These are phyloP conservation scores for Lemur catta DNA, from an alignment of 2,797 vertebrate species.

Conservation along the genomic window DNA sequence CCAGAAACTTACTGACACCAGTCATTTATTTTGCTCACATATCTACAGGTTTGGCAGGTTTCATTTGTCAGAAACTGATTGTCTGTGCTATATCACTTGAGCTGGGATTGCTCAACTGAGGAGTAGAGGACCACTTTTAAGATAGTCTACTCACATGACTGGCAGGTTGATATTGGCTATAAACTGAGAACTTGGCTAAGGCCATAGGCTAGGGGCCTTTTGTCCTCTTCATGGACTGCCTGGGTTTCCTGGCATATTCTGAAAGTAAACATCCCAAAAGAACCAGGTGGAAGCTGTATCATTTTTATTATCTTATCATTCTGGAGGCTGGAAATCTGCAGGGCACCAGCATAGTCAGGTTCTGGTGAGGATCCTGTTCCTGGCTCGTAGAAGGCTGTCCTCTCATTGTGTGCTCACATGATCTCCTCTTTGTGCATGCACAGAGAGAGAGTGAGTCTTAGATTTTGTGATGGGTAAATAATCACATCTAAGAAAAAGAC, in stretches of 20 bases:
- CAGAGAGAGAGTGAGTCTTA: not conserved
- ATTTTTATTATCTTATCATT: not conserved
- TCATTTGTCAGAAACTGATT: not conserved
- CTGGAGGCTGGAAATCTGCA: not conserved
- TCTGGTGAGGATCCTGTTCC: not conserved
- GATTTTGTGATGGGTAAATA: not conserved
- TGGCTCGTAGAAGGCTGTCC: not conserved
- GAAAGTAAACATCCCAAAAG: not conserved
- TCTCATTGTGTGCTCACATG: not conserved
- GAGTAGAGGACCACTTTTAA: not conserved
- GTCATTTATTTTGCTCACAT: not conserved
- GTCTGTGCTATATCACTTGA: not conserved
- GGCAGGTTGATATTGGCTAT: not conserved
- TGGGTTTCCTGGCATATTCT: not conserved
- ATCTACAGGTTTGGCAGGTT: not conserved
- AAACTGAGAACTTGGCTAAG: not conserved
- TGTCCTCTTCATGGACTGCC: not conserved
- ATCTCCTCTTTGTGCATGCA: not conserved
- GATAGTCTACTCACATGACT: not conserved
- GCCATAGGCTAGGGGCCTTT: not conserved
- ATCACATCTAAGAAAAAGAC: not conserved
- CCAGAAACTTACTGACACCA: not conserved
- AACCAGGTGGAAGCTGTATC: not conserved
- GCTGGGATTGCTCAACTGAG: not conserved
- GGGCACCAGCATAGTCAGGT: not conserved